Conservation (phyloP, 2,888 invertebrate genomes). For the Neria commutata region DNA sequence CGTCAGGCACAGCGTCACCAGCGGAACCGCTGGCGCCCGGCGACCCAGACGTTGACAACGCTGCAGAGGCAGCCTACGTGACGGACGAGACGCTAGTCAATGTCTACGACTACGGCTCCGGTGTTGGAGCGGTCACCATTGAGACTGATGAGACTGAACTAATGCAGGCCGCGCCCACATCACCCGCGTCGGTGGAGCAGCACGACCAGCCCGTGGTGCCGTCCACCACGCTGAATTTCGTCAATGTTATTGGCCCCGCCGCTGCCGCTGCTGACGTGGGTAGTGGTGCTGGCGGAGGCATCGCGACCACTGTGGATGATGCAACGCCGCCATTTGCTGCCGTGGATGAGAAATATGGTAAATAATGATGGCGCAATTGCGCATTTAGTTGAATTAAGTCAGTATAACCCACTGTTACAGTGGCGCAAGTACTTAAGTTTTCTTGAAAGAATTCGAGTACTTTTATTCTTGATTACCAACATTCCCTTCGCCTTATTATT, state of each 20-base stretch:
- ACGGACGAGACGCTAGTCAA: constrained; percentile 26
- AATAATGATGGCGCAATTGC: constrained; percentile 29
- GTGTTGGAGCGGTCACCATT: neutral
- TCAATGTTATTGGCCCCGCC: constrained; percentile 44
- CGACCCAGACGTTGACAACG: neutral
- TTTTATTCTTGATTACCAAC: too few species aligned
- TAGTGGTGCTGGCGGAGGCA: neutral
- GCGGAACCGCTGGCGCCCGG: constrained; percentile 5
- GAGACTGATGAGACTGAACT: constrained; percentile 44
- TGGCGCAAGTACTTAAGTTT: too few species aligned
- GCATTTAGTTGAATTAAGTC: too few species aligned
- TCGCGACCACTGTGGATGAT: constrained; percentile 33
- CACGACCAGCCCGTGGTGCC: constrained; percentile 54
- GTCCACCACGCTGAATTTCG: constrained; percentile 51
- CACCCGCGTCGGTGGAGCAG: constrained; percentile 48
- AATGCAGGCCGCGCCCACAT: constrained; percentile 33
- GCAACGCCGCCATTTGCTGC: constrained; percentile 54
- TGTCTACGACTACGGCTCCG: constrained; percentile 16
- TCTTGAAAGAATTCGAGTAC: too few species aligned
- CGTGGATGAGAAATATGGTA: constrained; percentile 55
- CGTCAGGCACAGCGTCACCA: constrained; percentile 7
- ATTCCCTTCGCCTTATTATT: too few species aligned
- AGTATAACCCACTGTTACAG: neutral
- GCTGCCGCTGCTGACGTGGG: constrained; percentile 30
- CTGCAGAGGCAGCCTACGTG: constrained; percentile 7